Conservation (phyloP, 2,113 vertebrate genomes). For the Condylura cristata region DNA sequence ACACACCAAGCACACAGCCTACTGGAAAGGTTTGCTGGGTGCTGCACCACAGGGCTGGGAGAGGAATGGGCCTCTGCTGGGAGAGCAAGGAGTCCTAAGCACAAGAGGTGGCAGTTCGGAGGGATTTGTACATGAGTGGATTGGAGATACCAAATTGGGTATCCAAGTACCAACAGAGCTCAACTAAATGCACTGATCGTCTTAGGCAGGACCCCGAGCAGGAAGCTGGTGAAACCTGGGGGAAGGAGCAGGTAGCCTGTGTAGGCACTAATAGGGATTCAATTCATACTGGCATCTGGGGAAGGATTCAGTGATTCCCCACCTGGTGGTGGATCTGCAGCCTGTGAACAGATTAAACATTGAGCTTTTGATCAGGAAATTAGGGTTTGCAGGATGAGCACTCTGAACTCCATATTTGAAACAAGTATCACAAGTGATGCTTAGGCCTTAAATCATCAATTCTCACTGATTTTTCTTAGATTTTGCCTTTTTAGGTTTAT, state of each 20-base stretch:
- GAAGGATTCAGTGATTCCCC: background rate
- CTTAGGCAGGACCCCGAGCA: background rate
- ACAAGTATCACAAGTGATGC: background rate
- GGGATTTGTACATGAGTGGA: background rate
- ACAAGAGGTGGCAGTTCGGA: background rate
- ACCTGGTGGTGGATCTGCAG: background rate
- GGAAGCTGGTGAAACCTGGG: background rate
- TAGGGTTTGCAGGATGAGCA: background rate
- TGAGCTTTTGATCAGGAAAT: background rate
- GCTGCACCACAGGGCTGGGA: background rate
- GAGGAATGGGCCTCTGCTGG: background rate
- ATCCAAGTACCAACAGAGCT: background rate
- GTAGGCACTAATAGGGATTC: background rate
- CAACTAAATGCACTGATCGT: background rate
- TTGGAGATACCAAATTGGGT: background rate
- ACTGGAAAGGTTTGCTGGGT: background rate
- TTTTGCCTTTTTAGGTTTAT: conserved; percentile 6
- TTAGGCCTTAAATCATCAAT: background rate
- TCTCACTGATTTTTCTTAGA: background rate
- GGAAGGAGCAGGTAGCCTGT: background rate
- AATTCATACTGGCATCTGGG: background rate
- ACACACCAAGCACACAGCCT: background rate
- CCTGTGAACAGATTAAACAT: background rate
- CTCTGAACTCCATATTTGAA: background rate
- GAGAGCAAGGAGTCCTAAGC: background rate